Base-by-base conservation (phyloP, 2,888 invertebrate species). In the Drosophila rubida region DNA sequence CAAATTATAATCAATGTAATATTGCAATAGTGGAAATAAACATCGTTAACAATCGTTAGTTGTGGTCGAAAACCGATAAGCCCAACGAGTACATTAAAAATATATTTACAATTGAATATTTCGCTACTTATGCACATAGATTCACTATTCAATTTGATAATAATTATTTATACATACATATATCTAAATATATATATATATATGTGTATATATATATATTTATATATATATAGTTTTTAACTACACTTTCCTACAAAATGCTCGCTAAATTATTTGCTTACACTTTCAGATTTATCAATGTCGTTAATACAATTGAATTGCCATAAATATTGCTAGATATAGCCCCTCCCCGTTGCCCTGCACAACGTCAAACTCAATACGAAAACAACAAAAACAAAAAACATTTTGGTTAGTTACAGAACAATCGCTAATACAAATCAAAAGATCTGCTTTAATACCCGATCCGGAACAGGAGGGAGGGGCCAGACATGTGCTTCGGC, bases 221-320 rank as follows among this genome's bases (percentile, higher is more conserved):
- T 64, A 58, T 64, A 19, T 19, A 3, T 3, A 61, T 61, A 49
- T 63, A 62, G 57, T 58, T 59, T 62, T 84, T 70, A 85, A 61
- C 83, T 87, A 81, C 69, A 64, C 53, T 54, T 60, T 79, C 68
- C 81, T 82, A 82, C 84, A 80, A 73, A 82, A 76, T 88, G 62
- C 62, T 66, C 54, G 48, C 80, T 77, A 66, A 63, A 62, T 75
- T 62, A 53, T 69, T 67, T 57, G 58, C 58, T 70, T 63, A 69
- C 60, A 65, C 37, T 64, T 45, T 86, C 80, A 76, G 80, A 83
- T 75, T 80, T 75, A 72, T 81, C 82, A 76, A 68, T 71, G 77
- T 85, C 82, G 79, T 87, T 83, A 77, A 73, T 83, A 87, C 85
- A 85, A 86, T 88, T 82, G 80, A 86, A 88, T 83, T 88, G 89